Conservation (phyloP, 2,113 vertebrate species). For the Periophthalmodon schlosseri region DNA sequence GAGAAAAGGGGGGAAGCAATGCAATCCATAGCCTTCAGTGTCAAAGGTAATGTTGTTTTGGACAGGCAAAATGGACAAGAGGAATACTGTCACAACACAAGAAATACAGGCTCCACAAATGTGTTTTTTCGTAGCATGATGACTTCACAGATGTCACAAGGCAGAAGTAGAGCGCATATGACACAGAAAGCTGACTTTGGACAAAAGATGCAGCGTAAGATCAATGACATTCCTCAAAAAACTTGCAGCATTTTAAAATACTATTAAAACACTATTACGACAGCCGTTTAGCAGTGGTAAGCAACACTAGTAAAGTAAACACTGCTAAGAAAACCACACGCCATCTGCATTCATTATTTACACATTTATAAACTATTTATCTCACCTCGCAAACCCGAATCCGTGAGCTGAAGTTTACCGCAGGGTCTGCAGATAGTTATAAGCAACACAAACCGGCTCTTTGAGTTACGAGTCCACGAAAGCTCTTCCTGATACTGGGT, state of each 20-base stretch:
- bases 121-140: neutral
- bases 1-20: slow-evolving; percentile 28
- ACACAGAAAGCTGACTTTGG: slow-evolving; percentile 1
- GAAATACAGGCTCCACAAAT: neutral
- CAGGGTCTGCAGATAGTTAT: neutral
- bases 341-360: slow-evolving; percentile 1
- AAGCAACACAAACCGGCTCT: neutral
- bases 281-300: neutral
- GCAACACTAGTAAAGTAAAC: too few species aligned
- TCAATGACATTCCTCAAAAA: neutral
- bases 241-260: neutral
- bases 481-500: slow-evolving; percentile 9
- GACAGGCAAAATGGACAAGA: neutral
- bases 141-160: neutral
- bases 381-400: slow-evolving; percentile 42
- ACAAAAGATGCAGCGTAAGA: slow-evolving; percentile 3
- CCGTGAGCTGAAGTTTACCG: slow-evolving; percentile 16
- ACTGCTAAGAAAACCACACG: neutral
- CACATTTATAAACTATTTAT: slow-evolving; percentile 15
- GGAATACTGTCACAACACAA: neutral
- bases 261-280: neutral
- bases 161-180: neutral
- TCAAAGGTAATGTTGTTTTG: slow-evolving; percentile 8
- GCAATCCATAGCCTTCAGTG: slow-evolving; percentile 15
- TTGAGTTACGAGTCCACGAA: neutral